Evolutionary conservation across 1,140 invertebrate genomes (phyloP), one percentile per base, ranked within the genome.

Genomic region (Mesaphorura yosii): DNA sequence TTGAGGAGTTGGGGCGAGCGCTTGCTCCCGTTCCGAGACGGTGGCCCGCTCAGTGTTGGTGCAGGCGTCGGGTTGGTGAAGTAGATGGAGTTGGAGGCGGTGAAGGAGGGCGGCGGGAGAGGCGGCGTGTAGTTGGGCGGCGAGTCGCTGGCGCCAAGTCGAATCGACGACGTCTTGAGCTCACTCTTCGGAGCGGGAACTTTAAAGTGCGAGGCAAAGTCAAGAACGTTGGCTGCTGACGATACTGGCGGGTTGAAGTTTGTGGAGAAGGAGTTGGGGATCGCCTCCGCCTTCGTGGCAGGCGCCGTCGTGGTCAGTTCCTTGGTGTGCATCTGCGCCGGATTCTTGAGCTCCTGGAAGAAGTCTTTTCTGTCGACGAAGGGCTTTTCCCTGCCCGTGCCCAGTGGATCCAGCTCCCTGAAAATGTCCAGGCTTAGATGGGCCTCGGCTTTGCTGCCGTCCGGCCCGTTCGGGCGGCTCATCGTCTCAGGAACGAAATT

Each of bases 281-380:
- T 47, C 17, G 20, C 25, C n/a, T n/a, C n/a, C n/a, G n/a, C n/a
- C n/a, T n/a, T n/a, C n/a, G n/a, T n/a, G 28, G 27, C 22, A 19
- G 6, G 23, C 27, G 12, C 51, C 20, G 51, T 6, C 46, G 28
- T 17, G 22, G n/a, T 80, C 63, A 90, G 72, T 69, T 89, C 86
- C 73, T 89, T 90, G 40, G 89, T 74, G 19, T 85, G 80, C 73
- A 88, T 89, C 74, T 88, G 88, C 48, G 86, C 85, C 56, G 86
- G 87, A 72, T 90, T 90, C 75, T 90, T 90, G 56, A 91, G 74
- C 65, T 90, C 84, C 73, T 88, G 84, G 75, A 93, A 93, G 72
- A 93, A 92, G 68, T 89, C 86, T 76, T 90, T 90, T 72, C 89
- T 89, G 75, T 93, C 88, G 63, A 92, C 78, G 73, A 89, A 92